phyloP scores from a whole-genome alignment of 2,113 vertebrate genomes.

The Microcebus ravelobensis region DNA sequence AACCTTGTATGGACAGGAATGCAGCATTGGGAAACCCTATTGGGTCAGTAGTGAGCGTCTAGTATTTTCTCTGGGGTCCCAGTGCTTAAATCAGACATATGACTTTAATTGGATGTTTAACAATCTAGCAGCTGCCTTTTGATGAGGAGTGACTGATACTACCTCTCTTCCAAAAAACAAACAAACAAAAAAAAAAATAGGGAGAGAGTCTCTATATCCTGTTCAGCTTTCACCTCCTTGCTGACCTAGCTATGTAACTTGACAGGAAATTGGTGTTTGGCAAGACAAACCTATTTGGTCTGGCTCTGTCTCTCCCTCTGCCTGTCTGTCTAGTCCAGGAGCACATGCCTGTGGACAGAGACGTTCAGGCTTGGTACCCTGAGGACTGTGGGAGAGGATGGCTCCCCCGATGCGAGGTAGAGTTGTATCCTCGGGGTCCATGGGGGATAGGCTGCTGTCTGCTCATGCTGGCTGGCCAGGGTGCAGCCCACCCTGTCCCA shows the following conservation, averaged over 20 bases:
- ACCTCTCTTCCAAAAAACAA: constrained; percentile 2
- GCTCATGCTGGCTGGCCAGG: neutral
- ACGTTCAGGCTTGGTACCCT: neutral
- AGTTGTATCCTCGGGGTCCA: neutral
- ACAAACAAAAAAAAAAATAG: neutral
- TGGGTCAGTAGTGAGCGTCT: neutral
- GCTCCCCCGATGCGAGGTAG: neutral
- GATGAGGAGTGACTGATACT: constrained; percentile 7
- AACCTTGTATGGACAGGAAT: neutral
- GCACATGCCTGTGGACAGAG: neutral
- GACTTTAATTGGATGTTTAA: constrained; percentile 45
- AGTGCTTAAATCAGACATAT: neutral
- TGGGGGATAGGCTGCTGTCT: neutral
- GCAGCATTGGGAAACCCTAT: neutral
- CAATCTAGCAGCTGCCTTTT: constrained; percentile 38
- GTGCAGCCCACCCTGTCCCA: neutral
- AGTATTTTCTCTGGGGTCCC: neutral
- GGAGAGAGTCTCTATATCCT: neutral
- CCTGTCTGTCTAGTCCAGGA: constrained; percentile 4
- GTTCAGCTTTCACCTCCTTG: neutral
- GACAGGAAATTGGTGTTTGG: constrained; percentile 58
- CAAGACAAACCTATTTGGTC: constrained; percentile 55
- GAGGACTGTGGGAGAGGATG: neutral
- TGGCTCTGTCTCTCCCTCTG: constrained; percentile 33
- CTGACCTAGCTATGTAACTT: neutral